These are phyloP conservation scores for Falco naumanni DNA, from an alignment of 2,797 vertebrate species.

Conservation along the genomic window DNA sequence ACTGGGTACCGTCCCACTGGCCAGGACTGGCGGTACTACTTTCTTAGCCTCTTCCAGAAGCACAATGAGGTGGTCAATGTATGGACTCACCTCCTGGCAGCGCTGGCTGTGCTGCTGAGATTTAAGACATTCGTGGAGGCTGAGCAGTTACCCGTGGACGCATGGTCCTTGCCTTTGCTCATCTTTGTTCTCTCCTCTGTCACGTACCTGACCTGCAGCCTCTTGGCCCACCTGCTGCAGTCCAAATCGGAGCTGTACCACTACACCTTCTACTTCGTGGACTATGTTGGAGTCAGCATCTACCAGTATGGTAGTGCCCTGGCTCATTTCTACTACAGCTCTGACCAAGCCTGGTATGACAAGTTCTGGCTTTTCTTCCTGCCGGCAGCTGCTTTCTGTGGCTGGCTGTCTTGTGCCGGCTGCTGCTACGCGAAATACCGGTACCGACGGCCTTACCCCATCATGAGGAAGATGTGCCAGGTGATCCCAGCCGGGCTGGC, in stretches of 20 bases:
- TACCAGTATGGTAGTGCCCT: constrained; percentile 92
- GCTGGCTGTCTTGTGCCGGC: constrained; percentile 89
- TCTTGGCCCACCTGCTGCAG: constrained; percentile 90
- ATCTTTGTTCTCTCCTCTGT: constrained; percentile 85
- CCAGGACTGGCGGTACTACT: constrained; percentile 89
- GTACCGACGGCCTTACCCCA: constrained; percentile 87
- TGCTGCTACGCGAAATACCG: constrained; percentile 90
- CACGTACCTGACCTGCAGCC: constrained; percentile 86
- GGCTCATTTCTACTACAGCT: constrained; percentile 89
- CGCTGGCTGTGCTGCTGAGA: constrained; percentile 80
- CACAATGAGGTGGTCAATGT: constrained; percentile 94
- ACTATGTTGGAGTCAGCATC: constrained; percentile 90
- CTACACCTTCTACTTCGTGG: constrained; percentile 91
- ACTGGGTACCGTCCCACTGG: constrained; percentile 86
- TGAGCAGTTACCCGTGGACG: constrained; percentile 70
- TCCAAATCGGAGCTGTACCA: constrained; percentile 90
- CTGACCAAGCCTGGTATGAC: constrained; percentile 86
- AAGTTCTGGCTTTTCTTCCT: constrained; percentile 84
- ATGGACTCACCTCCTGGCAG: constrained; percentile 90
- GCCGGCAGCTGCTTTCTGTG: constrained; percentile 84
- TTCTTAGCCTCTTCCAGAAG: constrained; percentile 90
- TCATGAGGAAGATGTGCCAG: constrained; percentile 88
- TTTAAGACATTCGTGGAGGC: constrained; percentile 83
- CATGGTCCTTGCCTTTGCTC: constrained; percentile 81
- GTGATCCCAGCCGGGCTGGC: constrained; percentile 86